Conservation (phyloP, 2,113 vertebrate genomes). For the Heliornis fulica region DNA sequence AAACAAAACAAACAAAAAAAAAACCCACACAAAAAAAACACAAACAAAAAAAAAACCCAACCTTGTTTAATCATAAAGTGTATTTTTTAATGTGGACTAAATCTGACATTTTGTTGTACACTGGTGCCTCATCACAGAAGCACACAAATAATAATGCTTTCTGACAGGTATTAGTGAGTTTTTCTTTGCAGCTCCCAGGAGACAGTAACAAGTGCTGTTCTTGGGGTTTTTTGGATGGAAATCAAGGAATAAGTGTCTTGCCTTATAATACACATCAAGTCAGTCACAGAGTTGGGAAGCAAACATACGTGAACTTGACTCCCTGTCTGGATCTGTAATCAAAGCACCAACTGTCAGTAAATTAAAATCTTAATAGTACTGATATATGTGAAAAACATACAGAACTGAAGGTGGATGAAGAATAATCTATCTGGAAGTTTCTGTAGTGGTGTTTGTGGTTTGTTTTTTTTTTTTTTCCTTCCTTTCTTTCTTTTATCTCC, state of each 20-base stretch:
- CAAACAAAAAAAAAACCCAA: too few species aligned
- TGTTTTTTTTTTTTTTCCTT: rapidly evolving
- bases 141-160: neutral
- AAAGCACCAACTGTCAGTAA: neutral
- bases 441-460: neutral
- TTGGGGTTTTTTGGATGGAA: neutral
- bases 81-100: neutral
- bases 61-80: neutral
- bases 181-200: neutral
- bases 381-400: neutral
- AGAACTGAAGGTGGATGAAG: neutral
- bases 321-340: neutral
- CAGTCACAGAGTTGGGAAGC: neutral
- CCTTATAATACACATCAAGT: neutral
- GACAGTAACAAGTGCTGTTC: neutral
- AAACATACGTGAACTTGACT: neutral
- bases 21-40: too few species aligned
- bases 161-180: neutral
- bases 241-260: neutral
- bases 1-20: too few species aligned
- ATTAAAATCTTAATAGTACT: neutral
- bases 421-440: neutral
- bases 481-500: too few species aligned
- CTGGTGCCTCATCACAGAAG: neutral
- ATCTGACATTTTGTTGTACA: neutral